These are phyloP conservation scores for Hipparchia semele DNA, from an alignment of 2,888 invertebrate genomes.

Conservation along the genomic window DNA sequence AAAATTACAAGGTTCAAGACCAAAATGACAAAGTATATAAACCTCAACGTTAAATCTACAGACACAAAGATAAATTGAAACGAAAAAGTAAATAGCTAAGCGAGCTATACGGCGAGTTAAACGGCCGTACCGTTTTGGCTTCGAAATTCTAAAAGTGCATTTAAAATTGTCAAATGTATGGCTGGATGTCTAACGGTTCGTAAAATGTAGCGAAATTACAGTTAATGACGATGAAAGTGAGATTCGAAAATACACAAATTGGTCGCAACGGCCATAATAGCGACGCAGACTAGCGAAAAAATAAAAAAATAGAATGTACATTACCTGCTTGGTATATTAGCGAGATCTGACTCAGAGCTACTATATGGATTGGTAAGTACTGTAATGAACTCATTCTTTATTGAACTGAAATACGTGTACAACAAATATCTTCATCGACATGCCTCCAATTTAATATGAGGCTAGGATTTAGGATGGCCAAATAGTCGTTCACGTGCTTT, in stretches of 20 bases:
- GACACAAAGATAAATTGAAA: neutral
- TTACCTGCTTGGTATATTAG: too few species aligned
- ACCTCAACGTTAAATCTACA: neutral
- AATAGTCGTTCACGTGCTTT: too few species aligned
- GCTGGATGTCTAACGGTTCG: conserved; percentile 62
- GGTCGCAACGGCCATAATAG: conserved; percentile 46
- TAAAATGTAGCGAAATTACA: conserved; percentile 68
- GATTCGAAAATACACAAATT: conserved; percentile 63
- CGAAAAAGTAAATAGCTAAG: neutral
- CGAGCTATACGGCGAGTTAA: neutral
- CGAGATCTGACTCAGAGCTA: too few species aligned
- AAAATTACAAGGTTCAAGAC: too few species aligned
- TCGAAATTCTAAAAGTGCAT: conserved; percentile 14
- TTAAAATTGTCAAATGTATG: conserved; percentile 26
- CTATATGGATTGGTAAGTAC: too few species aligned
- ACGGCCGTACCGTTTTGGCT: neutral
- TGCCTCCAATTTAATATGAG: too few species aligned
- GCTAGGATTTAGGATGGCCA: too few species aligned
- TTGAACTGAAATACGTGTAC: too few species aligned
- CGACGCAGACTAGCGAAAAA: conserved; percentile 5
- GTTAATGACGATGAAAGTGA: conserved; percentile 64
- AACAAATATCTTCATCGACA: too few species aligned
- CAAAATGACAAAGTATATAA: neutral
- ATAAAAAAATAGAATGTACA: too few species aligned
- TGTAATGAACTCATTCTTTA: too few species aligned